phyloP scores from a whole-genome alignment of 2,797 vertebrate genomes.

The Gallinago solitaria region DNA sequence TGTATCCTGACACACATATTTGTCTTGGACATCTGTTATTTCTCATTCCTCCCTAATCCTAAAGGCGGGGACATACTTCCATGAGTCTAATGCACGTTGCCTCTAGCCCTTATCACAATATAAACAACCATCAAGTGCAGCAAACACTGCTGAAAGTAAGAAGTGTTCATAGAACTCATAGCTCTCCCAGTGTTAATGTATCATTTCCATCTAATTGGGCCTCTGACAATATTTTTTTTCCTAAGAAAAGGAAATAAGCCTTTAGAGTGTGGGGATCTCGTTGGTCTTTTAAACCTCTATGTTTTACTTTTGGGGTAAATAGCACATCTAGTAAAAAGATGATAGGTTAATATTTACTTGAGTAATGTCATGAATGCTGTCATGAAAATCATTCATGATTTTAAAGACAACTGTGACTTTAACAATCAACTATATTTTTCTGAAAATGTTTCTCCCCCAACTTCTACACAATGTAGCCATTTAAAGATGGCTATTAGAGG shows the following conservation, averaged over 20 bases:
- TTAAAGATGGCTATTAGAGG: neutral
- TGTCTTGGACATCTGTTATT: neutral
- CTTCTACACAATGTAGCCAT: neutral
- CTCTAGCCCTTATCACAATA: constrained; percentile 12
- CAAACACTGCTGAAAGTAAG: neutral
- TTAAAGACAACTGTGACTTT: neutral
- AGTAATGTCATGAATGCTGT: neutral
- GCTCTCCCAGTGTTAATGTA: neutral
- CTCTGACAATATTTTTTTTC: neutral
- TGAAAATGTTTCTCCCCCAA: neutral
- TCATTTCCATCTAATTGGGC: neutral
- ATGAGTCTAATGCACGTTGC: neutral
- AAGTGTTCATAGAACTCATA: neutral
- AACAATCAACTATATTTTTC: neutral
- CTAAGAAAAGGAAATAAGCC: neutral
- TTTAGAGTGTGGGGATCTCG: neutral
- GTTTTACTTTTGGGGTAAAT: neutral
- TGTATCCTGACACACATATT: neutral
- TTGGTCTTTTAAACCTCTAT: neutral
- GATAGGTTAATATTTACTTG: neutral
- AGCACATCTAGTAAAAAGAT: neutral
- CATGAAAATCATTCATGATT: neutral
- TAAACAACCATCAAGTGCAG: neutral
- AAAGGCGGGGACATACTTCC: neutral
- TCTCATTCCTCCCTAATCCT: constrained; percentile 31